Evolutionary conservation across 2,797 vertebrate species (phyloP), one percentile per base, ranked within the genome.

Genomic region (Silurus aristotelis): DNA sequence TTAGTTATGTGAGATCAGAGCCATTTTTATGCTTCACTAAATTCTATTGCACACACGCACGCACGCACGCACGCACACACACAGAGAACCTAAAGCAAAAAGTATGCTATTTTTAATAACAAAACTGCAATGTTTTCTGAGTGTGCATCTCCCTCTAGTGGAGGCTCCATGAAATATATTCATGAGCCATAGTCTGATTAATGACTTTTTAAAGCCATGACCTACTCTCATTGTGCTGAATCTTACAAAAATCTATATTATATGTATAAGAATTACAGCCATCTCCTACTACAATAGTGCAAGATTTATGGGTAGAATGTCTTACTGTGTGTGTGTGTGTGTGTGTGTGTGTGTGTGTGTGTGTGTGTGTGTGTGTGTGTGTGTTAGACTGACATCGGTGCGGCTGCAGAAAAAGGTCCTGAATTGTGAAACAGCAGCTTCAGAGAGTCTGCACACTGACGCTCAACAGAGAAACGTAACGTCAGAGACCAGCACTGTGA

Each of bases 131-230:
- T 61, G 68, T 72, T 83, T 71, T 25, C 86, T 88, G 89, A 55
- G 79, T 48, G 87, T 87, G 75, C 89, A 88, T 82, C 84, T 58
- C 92, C 93, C 88, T 93, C 93, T 89, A 89, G 89, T 90, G 89
- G 88, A 77, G 5, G 20, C 66, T 60, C 3, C n/a, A 25, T 38
- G 31, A 25, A 83, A 5, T 61, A 25, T 46, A 48, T 14, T 8
- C 46, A 22, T 14, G 15, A 82, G 19, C 8, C 0, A 43, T 17
- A 25, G 13, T 27, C 22, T 31, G 25, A 27, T 56, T 27, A 19
- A 58, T 38, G 6, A 1, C 14, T 56, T 66, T 67, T 66, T 48
- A 66, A 80, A 48, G 43, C 19, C 15, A 31, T 56, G n/a, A 75
- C 46, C 12, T 52, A 3, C 1, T 72, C 19, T 75, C 52, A 15